Base-by-base conservation (phyloP, 2,888 invertebrate species). In the Zhengitettix transpicula region DNA sequence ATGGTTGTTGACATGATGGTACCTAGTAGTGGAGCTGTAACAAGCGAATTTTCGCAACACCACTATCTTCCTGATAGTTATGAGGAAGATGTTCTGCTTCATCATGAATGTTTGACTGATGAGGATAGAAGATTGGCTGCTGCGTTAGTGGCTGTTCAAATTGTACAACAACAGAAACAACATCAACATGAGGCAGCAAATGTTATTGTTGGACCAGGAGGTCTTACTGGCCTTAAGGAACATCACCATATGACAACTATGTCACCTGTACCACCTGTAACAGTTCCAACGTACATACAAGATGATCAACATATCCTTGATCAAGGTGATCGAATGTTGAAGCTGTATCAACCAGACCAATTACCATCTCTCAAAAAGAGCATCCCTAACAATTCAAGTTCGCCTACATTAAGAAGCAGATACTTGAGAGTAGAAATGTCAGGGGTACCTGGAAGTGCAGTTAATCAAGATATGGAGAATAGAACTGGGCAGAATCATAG, bases 61-160 rank as follows among this genome's bases (percentile, higher is more conserved):
- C 62, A 62, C 42, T 64, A 62, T 42, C 61, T 64, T 14, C 57
- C 64, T 28, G 64, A 64, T 28, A 60, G 61, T 12, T 64, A 62
- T 52, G 62, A 62, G 53, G 66, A 67, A 15, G 66, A 67, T 58
- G 67, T 69, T 62, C 60, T 68, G 44, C 60, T 70, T 57, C 59
- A 68, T 28, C 65, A 67, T 63, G 76, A 76, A 65, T 28, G 28
- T 28, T 69, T 78, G 57, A 77, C 78, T 11, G 78, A 82, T 69
- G 81, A 82, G 66, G 81, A 81, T 66, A 71, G 80, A 58, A 76
- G 78, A 69, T 70, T 82, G 61, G 81, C 81, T 7, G 80, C 81
- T 44, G 81, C 81, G 40, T 69, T 82, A 58, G 81, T 81, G 16
- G 81, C 81, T 10, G 81, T 81, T 3, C 81, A 82, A 66, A 70